These are phyloP conservation scores for Cydia pomonella DNA, from an alignment of 1,140 invertebrate genomes.

Conservation along the genomic window DNA sequence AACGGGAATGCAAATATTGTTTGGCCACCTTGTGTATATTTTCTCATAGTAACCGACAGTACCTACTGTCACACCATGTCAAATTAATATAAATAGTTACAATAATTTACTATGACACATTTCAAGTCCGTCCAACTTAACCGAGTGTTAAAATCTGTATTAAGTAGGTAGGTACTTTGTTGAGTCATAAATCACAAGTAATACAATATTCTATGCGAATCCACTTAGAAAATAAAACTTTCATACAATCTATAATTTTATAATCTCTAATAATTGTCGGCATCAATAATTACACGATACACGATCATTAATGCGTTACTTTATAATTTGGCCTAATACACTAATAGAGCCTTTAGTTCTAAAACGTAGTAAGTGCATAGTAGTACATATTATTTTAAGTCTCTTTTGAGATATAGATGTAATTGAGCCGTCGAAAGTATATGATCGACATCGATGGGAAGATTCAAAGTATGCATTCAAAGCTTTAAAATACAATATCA, in stretches of 20 bases:
- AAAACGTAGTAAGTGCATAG: not conserved
- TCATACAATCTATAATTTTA: slow-evolving; percentile 34
- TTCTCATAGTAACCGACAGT: too few species aligned
- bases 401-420: not conserved
- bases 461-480: slow-evolving; percentile 5
- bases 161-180: not conserved
- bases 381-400: not conserved
- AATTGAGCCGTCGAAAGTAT: slow-evolving; percentile 24
- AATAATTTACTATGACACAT: too few species aligned
- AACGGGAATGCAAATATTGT: too few species aligned
- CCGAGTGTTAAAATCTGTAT: not conserved
- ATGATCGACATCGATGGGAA: slow-evolving; percentile 30
- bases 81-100: too few species aligned
- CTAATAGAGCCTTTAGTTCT: slow-evolving; percentile 53
- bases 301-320: slow-evolving; percentile 52
- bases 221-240: slow-evolving; percentile 36
- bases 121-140: too few species aligned
- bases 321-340: slow-evolving; percentile 49
- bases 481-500: not conserved
- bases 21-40: too few species aligned
- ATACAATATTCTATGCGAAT: not conserved
- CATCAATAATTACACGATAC: slow-evolving; percentile 54
- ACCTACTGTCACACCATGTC: too few species aligned
- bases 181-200: not conserved
- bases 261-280: slow-evolving; percentile 25